These are phyloP conservation scores for Lagodon rhomboides DNA, from an alignment of 2,797 vertebrate species.

Conservation along the genomic window DNA sequence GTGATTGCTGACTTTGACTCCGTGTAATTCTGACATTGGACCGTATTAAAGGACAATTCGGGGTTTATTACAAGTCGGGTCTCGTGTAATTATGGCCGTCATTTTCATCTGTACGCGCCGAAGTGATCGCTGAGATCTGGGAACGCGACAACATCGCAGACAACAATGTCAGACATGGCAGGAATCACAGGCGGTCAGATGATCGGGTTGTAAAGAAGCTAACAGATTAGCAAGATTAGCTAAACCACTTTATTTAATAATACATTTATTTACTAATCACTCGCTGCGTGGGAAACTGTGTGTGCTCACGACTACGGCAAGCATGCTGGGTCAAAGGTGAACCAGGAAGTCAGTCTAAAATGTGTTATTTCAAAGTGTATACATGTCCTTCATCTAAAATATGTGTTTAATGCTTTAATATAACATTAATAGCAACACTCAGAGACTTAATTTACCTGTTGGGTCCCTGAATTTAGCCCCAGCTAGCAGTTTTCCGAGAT, in stretches of 20 bases:
- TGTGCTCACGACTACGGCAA: neutral
- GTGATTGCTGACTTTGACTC: conserved; percentile 46
- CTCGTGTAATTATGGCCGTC: neutral
- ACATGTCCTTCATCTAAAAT: too few species aligned
- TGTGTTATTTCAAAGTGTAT: too few species aligned
- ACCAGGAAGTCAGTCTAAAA: conserved; percentile 5
- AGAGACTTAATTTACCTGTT: too few species aligned
- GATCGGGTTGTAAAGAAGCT: conserved; percentile 22
- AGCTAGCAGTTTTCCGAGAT: too few species aligned
- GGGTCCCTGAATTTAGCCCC: too few species aligned
- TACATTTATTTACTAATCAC: too few species aligned
- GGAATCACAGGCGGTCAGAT: conserved; percentile 33
- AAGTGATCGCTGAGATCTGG: conserved; percentile 28
- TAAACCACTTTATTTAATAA: too few species aligned
- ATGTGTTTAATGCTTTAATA: too few species aligned
- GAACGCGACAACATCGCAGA: conserved; percentile 13
- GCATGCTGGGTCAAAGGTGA: conserved; percentile 4
- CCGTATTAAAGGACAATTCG: conserved; percentile 34
- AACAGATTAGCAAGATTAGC: conserved; percentile 23
- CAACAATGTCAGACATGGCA: conserved; percentile 33
- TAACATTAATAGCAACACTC: too few species aligned
- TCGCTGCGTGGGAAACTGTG: neutral
- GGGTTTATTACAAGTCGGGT: conserved; percentile 6
- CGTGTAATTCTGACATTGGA: conserved; percentile 22
- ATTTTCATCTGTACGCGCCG: conserved; percentile 29